These are phyloP conservation scores for Caenorhabditis parvicauda DNA, from an alignment of 2,888 invertebrate genomes.

Conservation along the genomic window DNA sequence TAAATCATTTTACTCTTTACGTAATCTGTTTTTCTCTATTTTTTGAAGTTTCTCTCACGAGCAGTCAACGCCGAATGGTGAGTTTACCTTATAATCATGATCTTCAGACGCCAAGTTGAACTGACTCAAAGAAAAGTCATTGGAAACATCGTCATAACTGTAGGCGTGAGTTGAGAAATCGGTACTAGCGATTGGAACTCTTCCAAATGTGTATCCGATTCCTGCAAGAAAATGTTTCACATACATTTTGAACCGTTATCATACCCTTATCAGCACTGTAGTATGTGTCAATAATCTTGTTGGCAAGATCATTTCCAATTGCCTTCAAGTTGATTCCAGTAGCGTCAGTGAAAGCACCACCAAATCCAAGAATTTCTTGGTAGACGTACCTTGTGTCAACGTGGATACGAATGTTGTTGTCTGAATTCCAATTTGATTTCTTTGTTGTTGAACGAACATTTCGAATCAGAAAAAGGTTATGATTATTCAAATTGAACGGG, in stretches of 20 bases:
- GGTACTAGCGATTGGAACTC: slow-evolving; percentile 80
- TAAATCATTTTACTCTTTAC: background rate
- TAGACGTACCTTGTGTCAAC: slow-evolving; percentile 65
- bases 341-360: slow-evolving; percentile 79
- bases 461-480: no score
- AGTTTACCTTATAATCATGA: slow-evolving; percentile 70
- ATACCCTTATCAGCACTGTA: slow-evolving; percentile 5
- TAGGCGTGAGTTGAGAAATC: slow-evolving; percentile 82
- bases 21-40: no score
- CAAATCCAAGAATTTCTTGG: slow-evolving; percentile 61
- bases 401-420: slow-evolving; percentile 75
- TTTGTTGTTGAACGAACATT: no score
- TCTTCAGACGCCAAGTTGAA: slow-evolving; percentile 75
- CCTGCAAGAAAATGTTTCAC: slow-evolving; percentile 68
- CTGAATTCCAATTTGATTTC: no score
- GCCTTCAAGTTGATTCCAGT: slow-evolving; percentile 73
- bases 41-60: no score
- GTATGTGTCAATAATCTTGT: slow-evolving; percentile 28
- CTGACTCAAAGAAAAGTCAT: slow-evolving; percentile 67
- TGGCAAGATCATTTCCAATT: slow-evolving; percentile 68
- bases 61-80: no score
- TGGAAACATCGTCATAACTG: slow-evolving; percentile 74
- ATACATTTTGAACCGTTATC: background rate
- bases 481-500: no score
- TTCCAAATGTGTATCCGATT: slow-evolving; percentile 76